Conservation (phyloP, 2,797 vertebrate genomes). For the Galago senegalensis region DNA sequence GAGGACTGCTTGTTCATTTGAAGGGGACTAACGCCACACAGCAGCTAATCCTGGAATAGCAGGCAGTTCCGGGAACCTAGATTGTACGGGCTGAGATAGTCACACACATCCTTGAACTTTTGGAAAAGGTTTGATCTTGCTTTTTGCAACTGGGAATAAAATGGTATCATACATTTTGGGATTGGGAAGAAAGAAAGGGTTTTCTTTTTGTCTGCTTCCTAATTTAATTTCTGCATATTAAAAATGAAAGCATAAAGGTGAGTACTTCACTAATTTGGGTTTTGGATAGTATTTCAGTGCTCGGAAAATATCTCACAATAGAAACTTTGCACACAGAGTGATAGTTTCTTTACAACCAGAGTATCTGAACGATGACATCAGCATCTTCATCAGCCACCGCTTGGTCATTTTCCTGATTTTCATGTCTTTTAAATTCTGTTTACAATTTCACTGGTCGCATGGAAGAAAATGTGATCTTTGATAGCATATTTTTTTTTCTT, state of each 20-base stretch:
- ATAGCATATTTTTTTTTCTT: not conserved
- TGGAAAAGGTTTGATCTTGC: not conserved
- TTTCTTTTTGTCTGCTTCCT: not conserved
- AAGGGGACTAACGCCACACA: slow-evolving; percentile 92
- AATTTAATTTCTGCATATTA: not conserved
- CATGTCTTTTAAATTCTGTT: slow-evolving; percentile 13
- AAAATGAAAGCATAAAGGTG: not conserved
- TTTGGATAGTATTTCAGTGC: not conserved
- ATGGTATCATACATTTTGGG: not conserved
- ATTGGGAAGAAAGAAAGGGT: not conserved
- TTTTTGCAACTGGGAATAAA: slow-evolving; percentile 16
- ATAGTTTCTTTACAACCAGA: not conserved
- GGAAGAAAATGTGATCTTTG: not conserved
- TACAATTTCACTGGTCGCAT: not conserved
- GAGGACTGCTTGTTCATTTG: slow-evolving; percentile 81
- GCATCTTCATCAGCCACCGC: not conserved
- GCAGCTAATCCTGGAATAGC: slow-evolving; percentile 91
- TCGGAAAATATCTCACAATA: slow-evolving; percentile 49
- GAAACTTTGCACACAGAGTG: not conserved
- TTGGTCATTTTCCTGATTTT: not conserved
- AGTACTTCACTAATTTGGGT: not conserved
- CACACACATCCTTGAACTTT: slow-evolving; percentile 18
- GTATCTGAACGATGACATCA: not conserved
- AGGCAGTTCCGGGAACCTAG: slow-evolving; percentile 73
- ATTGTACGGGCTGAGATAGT: not conserved